phyloP scores from a whole-genome alignment of 2,113 vertebrate species.

The Cyanocitta stelleri region DNA sequence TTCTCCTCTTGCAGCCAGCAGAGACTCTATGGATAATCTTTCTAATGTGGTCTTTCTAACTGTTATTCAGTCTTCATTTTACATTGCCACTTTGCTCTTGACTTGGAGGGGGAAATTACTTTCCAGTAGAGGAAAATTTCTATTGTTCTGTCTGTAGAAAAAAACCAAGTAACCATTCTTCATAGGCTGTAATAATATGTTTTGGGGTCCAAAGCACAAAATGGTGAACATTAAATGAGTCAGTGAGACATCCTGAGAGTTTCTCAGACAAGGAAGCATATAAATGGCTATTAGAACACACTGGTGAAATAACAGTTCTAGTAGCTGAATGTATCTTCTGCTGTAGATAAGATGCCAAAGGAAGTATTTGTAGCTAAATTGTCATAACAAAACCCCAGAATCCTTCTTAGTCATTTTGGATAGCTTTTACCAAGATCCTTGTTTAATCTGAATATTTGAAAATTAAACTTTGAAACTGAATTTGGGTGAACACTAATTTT shows the following conservation, averaged over 20 bases:
- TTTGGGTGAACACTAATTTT: not conserved
- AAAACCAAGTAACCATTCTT: not conserved
- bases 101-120: not conserved
- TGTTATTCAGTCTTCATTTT: not conserved
- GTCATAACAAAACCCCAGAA: not conserved
- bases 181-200: not conserved
- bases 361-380: not conserved
- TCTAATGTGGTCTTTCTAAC: not conserved
- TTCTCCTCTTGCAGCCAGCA: not conserved
- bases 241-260: not conserved
- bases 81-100: not conserved
- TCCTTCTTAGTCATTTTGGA: not conserved
- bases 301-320: not conserved
- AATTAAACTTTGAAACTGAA: not conserved
- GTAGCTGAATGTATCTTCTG: not conserved
- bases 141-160: not conserved
- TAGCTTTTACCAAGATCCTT: not conserved
- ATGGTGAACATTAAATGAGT: not conserved
- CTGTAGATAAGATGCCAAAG: not conserved
- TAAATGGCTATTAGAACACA: not conserved
- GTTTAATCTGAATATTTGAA: not conserved
- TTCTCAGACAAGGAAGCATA: not conserved
- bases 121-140: not conserved
- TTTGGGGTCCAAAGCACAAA: not conserved
- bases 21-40: not conserved